Evolutionary conservation across 1,140 invertebrate species (phyloP).

Genomic region (Drosophila teissieri): DNA sequence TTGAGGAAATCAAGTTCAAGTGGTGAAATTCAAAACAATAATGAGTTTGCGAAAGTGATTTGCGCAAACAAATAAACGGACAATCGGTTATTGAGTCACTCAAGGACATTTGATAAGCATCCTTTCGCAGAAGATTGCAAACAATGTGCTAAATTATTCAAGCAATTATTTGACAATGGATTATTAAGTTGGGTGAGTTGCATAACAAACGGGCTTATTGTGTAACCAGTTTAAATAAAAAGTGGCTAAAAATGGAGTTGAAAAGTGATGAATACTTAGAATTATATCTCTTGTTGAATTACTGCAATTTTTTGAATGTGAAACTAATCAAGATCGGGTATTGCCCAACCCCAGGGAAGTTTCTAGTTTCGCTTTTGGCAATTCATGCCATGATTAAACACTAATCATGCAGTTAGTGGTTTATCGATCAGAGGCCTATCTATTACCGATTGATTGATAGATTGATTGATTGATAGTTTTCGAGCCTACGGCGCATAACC

Average conservation of each 20-base stretch:
- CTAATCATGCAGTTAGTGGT: constrained; percentile 8
- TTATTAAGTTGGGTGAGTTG: constrained; percentile 50
- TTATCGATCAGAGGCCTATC: constrained; percentile 14
- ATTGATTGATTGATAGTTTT: constrained; percentile 37
- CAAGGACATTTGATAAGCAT: constrained; percentile 18
- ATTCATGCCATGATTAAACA: constrained; percentile 17
- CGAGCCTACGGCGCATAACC: constrained; percentile 27
- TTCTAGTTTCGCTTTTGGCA: neutral
- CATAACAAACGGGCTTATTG: constrained; percentile 19
- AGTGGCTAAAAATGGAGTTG: too few species aligned
- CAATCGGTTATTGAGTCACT: constrained; percentile 8
- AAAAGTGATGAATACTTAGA: neutral
- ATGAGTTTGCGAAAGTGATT: constrained; percentile 55
- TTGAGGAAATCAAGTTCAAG: constrained; percentile 53
- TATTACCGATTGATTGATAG: constrained; percentile 3
- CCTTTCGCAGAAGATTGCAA: neutral
- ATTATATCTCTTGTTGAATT: neutral
- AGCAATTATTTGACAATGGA: neutral
- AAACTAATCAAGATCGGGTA: neutral
- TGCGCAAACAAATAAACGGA: constrained; percentile 38
- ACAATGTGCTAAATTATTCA: neutral
- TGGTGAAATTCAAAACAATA: constrained; percentile 63
- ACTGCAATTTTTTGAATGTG: too few species aligned
- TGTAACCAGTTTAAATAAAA: too few species aligned
- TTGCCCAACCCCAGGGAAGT: neutral